Evolutionary conservation across 2,797 vertebrate species (phyloP).

Genomic region (Sciurus vulgaris): DNA sequence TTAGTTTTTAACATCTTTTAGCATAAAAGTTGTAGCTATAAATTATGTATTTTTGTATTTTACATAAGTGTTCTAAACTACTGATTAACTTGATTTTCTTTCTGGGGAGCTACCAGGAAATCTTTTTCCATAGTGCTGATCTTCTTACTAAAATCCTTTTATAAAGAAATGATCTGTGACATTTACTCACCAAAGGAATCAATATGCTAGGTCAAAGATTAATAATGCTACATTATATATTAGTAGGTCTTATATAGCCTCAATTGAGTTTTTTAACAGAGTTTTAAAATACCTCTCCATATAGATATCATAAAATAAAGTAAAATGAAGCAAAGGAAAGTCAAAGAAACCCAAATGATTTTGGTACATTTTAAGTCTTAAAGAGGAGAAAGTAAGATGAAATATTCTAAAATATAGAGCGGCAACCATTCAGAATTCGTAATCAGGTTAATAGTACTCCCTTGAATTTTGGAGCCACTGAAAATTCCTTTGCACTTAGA

Average conservation of each 20-base stretch:
- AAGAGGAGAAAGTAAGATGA: slow-evolving; percentile 55
- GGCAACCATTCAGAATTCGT: slow-evolving; percentile 58
- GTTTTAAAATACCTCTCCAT: slow-evolving; percentile 75
- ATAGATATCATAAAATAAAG: slow-evolving; percentile 65
- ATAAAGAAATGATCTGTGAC: slow-evolving; percentile 76
- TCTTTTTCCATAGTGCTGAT: slow-evolving; percentile 66
- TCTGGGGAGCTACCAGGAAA: background rate
- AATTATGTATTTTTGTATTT: slow-evolving; percentile 76
- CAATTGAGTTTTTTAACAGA: slow-evolving; percentile 75
- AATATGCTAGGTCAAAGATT: slow-evolving; percentile 71
- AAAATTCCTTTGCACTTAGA: slow-evolving; percentile 72
- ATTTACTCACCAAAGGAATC: slow-evolving; percentile 81
- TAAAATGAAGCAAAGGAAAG: slow-evolving; percentile 73
- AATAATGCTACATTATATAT: slow-evolving; percentile 69
- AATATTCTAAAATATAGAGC: slow-evolving; percentile 58
- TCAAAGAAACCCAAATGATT: slow-evolving; percentile 66
- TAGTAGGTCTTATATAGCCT: slow-evolving; percentile 68
- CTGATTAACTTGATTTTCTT: slow-evolving; percentile 72
- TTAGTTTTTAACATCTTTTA: slow-evolving; percentile 77
- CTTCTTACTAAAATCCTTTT: slow-evolving; percentile 75
- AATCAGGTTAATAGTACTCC: slow-evolving; percentile 49
- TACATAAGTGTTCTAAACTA: slow-evolving; percentile 78
- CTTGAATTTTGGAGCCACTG: slow-evolving; percentile 66
- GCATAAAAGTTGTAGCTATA: slow-evolving; percentile 77
- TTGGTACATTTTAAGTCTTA: slow-evolving; percentile 61